Conservation (phyloP, 2,113 vertebrate species). For the Salvator merianae region DNA sequence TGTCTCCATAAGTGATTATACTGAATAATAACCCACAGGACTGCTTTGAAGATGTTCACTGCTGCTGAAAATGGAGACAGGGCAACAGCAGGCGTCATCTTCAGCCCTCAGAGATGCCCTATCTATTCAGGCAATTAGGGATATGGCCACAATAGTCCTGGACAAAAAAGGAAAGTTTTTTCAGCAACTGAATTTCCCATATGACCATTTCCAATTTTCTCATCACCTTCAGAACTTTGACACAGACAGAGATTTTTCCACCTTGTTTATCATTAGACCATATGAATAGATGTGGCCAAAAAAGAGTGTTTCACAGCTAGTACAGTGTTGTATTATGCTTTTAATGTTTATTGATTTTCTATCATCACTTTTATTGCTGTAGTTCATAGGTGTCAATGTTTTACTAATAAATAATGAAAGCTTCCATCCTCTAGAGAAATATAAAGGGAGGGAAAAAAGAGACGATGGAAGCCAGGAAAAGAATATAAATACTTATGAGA, state of each 20-base stretch:
- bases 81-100: too few species aligned
- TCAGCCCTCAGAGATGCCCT: too few species aligned
- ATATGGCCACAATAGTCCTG: too few species aligned
- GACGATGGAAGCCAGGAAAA: conserved; percentile 26
- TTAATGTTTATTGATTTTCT: not conserved
- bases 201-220: not conserved
- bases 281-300: not conserved
- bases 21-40: too few species aligned
- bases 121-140: too few species aligned
- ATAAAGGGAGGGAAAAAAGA: conserved; percentile 26
- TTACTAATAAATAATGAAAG: conserved; percentile 45
- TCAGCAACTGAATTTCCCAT: not conserved
- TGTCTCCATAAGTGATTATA: too few species aligned
- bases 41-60: too few species aligned
- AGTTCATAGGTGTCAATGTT: conserved; percentile 32
- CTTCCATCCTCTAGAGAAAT: conserved; percentile 25
- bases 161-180: not conserved
- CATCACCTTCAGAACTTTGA: not conserved
- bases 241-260: not conserved
- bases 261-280: not conserved
- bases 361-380: not conserved
- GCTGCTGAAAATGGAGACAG: too few species aligned
- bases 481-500: conserved; percentile 47
- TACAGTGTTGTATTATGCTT: not conserved
- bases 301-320: not conserved